A percentile compares a stretch with the other conserved stretches of the same genome.
phyloP scores from a whole-genome alignment of 2,888 invertebrate species.

The Temnothorax rugatulus region DNA sequence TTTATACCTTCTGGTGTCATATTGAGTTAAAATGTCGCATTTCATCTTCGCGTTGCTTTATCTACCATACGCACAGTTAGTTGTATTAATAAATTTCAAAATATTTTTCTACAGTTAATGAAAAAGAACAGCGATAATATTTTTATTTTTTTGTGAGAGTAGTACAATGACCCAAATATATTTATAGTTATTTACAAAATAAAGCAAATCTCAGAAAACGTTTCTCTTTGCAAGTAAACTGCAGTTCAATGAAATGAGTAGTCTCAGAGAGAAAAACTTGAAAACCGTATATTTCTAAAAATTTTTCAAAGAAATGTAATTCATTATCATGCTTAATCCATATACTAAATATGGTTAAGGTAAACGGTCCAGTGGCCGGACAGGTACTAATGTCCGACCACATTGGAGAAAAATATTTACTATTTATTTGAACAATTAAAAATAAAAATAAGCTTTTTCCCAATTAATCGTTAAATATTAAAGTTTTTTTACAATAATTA shows the following conservation, averaged over 20 bases:
- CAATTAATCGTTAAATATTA: no score
- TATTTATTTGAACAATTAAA: no score
- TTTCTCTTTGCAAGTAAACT: background rate
- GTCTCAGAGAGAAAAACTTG: background rate
- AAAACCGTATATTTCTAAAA: background rate
- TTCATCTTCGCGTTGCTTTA: constrained; percentile 3
- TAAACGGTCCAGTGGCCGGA: no score
- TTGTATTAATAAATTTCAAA: constrained; percentile 32
- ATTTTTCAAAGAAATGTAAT: background rate
- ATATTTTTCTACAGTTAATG: constrained; percentile 20
- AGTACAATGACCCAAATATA: background rate
- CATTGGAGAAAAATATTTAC: no score
- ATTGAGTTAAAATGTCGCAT: constrained; percentile 22
- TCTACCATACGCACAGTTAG: background rate
- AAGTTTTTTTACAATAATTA: no score
- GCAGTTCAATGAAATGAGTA: background rate
- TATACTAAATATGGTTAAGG: background rate
- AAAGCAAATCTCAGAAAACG: background rate
- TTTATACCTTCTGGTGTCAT: constrained; percentile 13
- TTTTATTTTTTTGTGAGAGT: background rate
- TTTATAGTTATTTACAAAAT: background rate
- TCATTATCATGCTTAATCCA: background rate
- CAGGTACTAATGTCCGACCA: no score
- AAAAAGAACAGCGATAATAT: background rate
- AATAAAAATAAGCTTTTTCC: no score